Evolutionary conservation across 2,888 invertebrate genomes (phyloP).

Genomic region (Chaetogeoica ovagalla): DNA sequence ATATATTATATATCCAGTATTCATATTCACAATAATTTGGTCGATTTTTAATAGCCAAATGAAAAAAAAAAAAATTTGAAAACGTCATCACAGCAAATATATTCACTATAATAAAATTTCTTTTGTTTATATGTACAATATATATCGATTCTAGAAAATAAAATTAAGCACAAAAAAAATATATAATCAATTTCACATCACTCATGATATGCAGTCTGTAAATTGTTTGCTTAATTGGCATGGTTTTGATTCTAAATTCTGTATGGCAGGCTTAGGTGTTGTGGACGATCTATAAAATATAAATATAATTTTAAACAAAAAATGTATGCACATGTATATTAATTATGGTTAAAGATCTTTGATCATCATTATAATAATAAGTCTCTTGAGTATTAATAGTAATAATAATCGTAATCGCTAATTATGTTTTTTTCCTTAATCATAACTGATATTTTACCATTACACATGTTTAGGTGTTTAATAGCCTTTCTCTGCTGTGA

Average conservation of each 20-base stretch:
- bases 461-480: too few relatives aligned
- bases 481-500: too few relatives aligned
- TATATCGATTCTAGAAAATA: conserved; percentile 28
- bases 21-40: background rate
- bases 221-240: conserved; percentile 32
- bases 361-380: too few relatives aligned
- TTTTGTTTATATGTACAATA: conserved; percentile 39
- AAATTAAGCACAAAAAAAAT: conserved; percentile 45
- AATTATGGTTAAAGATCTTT: too few relatives aligned
- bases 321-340: background rate
- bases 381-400: too few relatives aligned
- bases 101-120: conserved; percentile 38
- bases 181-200: conserved; percentile 4
- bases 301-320: background rate
- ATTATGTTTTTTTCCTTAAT: too few relatives aligned
- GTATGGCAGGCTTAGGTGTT: background rate
- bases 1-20: background rate
- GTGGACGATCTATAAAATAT: conserved; percentile 45
- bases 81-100: conserved; percentile 37
- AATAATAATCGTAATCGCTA: too few relatives aligned
- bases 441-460: too few relatives aligned
- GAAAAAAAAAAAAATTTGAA: background rate
- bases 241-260: conserved; percentile 23
- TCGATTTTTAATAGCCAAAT: background rate
- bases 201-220: conserved; percentile 46